These are phyloP conservation scores for Germaria angustata DNA, from an alignment of 2,888 invertebrate genomes.

Conservation along the genomic window DNA sequence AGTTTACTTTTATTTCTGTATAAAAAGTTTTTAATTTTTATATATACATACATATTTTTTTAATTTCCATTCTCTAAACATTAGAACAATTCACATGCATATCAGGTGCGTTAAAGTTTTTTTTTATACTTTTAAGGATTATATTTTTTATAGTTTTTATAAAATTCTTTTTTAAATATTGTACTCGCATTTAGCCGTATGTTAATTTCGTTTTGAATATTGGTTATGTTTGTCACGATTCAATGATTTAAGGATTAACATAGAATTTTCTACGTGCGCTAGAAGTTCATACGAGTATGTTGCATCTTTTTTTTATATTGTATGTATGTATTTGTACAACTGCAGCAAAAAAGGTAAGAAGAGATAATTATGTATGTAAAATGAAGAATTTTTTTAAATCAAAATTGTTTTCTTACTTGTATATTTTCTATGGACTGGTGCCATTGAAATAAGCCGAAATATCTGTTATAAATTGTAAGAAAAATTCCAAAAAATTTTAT, in stretches of 20 bases:
- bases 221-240: slow-evolving; percentile 69
- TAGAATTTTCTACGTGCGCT: slow-evolving; percentile 65
- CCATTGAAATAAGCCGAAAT: slow-evolving; percentile 55
- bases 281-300: slow-evolving; percentile 43
- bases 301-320: slow-evolving; percentile 7
- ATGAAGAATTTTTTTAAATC: slow-evolving; percentile 34
- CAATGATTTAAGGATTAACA: slow-evolving; percentile 68
- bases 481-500: slow-evolving; percentile 18
- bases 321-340: background rate
- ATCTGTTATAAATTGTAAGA: background rate
- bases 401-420: background rate
- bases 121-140: slow-evolving; percentile 57
- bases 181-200: slow-evolving; percentile 13
- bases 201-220: slow-evolving; percentile 52
- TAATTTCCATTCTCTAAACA: background rate
- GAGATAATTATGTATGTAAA: background rate
- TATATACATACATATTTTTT: no score
- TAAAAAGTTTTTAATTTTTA: background rate
- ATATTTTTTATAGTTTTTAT: slow-evolving; percentile 47
- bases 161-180: background rate
- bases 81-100: slow-evolving; percentile 55
- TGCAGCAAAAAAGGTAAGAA: background rate
- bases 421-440: background rate
- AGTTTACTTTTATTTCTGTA: slow-evolving; percentile 28
- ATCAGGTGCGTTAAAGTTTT: slow-evolving; percentile 44